phyloP scores from a whole-genome alignment of 2,113 vertebrate genomes.

The Nansenia antarctica region DNA sequence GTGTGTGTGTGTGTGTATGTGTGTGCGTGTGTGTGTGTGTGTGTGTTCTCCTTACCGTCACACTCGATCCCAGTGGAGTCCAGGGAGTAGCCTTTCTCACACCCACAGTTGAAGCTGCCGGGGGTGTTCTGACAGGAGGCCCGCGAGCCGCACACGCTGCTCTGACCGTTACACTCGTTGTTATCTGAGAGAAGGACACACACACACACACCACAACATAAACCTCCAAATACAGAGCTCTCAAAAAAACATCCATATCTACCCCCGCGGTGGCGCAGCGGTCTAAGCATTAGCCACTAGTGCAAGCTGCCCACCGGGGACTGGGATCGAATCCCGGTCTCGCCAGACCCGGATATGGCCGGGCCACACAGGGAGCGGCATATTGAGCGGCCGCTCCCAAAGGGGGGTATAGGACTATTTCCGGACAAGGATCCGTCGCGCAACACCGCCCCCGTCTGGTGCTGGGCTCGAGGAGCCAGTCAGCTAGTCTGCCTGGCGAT shows the following conservation, averaged over 20 bases:
- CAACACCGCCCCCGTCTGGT: no score
- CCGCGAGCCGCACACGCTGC: constrained; percentile 78
- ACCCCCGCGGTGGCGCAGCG: no score
- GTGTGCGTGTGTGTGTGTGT: background rate
- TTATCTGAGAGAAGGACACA: constrained; percentile 76
- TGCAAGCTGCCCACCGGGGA: no score
- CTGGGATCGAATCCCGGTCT: no score
- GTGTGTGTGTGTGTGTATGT: background rate
- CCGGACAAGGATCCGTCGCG: no score
- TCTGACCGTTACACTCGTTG: constrained; percentile 84
- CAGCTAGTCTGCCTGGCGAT: no score
- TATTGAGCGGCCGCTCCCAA: no score
- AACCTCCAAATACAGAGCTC: background rate
- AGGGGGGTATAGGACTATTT: no score
- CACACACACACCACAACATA: background rate
- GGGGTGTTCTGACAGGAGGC: constrained; percentile 86
- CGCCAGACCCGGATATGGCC: background rate
- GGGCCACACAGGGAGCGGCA: no score
- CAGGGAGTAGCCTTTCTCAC: constrained; percentile 87
- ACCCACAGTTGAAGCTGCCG: constrained; percentile 92
- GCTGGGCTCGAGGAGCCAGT: no score
- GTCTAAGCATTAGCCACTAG: no score
- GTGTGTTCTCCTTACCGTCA: constrained; percentile 77
- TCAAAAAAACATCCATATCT: background rate
- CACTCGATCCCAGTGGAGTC: constrained; percentile 82